Base-by-base conservation (phyloP, 2,888 invertebrate species). In the Aspidiotus destructor region DNA sequence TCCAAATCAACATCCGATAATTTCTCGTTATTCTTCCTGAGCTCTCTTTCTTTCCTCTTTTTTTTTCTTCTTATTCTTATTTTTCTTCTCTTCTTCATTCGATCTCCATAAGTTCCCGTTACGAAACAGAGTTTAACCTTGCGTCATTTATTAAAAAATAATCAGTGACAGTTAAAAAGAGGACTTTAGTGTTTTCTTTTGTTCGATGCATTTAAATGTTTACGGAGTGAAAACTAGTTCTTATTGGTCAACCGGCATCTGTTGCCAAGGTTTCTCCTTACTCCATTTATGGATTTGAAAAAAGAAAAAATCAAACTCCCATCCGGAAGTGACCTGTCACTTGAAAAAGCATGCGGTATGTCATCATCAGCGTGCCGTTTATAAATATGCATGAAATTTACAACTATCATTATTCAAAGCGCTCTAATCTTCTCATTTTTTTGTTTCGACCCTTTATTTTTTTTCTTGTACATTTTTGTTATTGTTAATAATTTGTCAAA, bases 271-370 rank as follows among this genome's bases (percentile, higher is more conserved):
- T 58, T 67, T 67, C 60, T 67, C 52, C 13, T 3, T 41, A 60
- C 44, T 60, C 67, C 67, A 17, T 67, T 58, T 67, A 67, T 67
- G 67, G 67, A 67, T 41, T 53, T 41, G 42, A n/a, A 41, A 41
- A 41, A 64, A 58, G 57, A 57, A 28, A 67, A 60, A 60, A 8
- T 58, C 41, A 60, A 67, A 58, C 67, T 67, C 67, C 67, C 60
- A 48, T 67, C 67, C 67, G 67, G 67, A 67, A 67, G 60, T 57
- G 60, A 57, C 44, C 67, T 67, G 67, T 67, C 67, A 67, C 67
- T 67, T 67, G n/a, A 61, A 58, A 40, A 40, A 28, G 60, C n/a
- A 48, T n/a, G 48, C 48, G n/a, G 48, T 67, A 57, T 17, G 52
- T 41, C 48, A 41, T 16, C 41, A 15, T 40, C 40, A 54, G 58